These are phyloP conservation scores for Notamacropus eugenii DNA, from an alignment of 2,797 vertebrate species.

Conservation along the genomic window DNA sequence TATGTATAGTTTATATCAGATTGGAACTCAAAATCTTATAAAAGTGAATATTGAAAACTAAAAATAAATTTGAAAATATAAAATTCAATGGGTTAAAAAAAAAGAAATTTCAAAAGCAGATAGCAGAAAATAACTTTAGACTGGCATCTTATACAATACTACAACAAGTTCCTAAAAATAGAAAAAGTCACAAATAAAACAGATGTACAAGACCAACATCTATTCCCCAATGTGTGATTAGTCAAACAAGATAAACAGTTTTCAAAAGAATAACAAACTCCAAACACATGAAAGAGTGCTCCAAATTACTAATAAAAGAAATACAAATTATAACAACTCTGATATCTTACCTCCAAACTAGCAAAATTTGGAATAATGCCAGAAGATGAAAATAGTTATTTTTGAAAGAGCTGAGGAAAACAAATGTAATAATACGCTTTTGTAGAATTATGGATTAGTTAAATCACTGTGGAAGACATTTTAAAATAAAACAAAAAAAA, in stretches of 20 bases:
- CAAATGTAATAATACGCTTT: neutral
- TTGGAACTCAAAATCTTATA: no score
- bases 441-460: neutral
- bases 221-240: neutral
- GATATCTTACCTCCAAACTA: neutral
- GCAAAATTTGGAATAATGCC: neutral
- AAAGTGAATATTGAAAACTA: no score
- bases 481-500: neutral
- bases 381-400: neutral
- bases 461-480: neutral
- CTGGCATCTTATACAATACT: neutral
- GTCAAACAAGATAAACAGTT: neutral
- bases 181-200: neutral
- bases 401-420: neutral
- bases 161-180: neutral
- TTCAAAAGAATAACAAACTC: neutral
- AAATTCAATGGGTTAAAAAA: no score
- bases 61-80: no score
- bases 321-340: neutral
- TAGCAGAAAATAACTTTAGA: neutral
- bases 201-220: neutral
- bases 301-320: neutral
- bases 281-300: neutral
- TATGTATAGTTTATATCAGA: no score
- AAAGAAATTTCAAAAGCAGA: no score